phyloP scores from a whole-genome alignment of 2,797 vertebrate species.

The Hozukius guyotensis region DNA sequence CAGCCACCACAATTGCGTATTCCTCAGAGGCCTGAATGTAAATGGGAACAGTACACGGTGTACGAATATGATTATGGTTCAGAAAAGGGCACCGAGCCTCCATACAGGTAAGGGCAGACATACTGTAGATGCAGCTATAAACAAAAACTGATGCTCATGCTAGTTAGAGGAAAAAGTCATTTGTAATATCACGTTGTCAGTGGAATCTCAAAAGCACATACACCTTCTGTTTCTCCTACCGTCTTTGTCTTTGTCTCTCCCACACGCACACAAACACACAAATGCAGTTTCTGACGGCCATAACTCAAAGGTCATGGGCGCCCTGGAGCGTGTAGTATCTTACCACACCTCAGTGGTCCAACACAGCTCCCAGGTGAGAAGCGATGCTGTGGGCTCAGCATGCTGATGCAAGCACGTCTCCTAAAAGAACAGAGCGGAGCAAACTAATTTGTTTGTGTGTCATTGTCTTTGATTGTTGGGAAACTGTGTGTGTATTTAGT shows the following conservation, averaged over 20 bases:
- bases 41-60: constrained; percentile 43
- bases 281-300: constrained; percentile 55
- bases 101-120: constrained; percentile 46
- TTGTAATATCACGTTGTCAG: constrained; percentile 62
- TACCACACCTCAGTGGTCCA: constrained; percentile 78
- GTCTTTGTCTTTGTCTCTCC: constrained; percentile 23
- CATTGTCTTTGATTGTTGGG: constrained; percentile 67
- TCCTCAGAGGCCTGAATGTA: constrained; percentile 50
- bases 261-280: neutral
- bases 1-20: constrained; percentile 30
- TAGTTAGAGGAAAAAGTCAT: constrained; percentile 52
- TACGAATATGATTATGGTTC: constrained; percentile 49
- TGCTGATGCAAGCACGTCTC: constrained; percentile 76
- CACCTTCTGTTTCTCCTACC: constrained; percentile 34
- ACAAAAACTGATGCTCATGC: constrained; percentile 56
- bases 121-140: constrained; percentile 52
- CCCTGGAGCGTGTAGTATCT: constrained; percentile 78
- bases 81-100: constrained; percentile 51
- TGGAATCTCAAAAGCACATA: constrained; percentile 53
- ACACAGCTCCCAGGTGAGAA: constrained; percentile 76
- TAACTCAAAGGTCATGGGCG: constrained; percentile 77
- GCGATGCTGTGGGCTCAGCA: constrained; percentile 77
- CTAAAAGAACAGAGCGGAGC: constrained; percentile 58
- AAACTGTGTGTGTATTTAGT: constrained; percentile 6
- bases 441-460: constrained; percentile 71